phyloP scores from a whole-genome alignment of 2,797 vertebrate species.

The Tarsius wallacei region DNA sequence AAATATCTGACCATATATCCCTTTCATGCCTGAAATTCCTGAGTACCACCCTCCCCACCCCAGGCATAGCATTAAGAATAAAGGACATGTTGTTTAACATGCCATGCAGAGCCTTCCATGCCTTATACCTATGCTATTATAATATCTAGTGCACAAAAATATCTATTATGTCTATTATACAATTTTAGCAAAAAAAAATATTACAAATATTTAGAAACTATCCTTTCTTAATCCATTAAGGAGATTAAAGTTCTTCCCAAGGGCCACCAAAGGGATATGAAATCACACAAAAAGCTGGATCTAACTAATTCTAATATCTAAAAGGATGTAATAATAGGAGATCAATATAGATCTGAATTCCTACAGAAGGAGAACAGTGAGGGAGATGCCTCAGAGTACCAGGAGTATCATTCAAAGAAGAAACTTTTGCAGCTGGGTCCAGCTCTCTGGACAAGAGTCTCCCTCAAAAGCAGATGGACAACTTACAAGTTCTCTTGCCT shows the following conservation, averaged over 20 bases:
- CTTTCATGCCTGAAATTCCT: not conserved
- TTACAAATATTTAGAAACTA: not conserved
- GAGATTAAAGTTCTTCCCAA: not conserved
- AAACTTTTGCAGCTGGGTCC: accelerated
- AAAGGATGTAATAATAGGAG: not conserved
- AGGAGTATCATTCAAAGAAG: accelerated
- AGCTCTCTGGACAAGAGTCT: not conserved
- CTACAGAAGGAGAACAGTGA: not conserved
- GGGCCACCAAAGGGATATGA: not conserved
- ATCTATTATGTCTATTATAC: not conserved
- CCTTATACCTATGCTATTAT: not conserved
- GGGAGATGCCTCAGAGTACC: not conserved
- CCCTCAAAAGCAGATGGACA: not conserved
- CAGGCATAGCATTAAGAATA: not conserved
- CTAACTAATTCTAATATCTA: not conserved
- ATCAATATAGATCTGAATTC: not conserved
- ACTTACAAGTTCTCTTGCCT: not conserved
- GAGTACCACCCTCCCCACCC: accelerated
- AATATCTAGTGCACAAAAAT: not conserved
- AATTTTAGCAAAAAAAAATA: not conserved
- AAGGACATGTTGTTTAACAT: not conserved
- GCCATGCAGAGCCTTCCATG: not conserved
- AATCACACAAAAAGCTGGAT: not conserved
- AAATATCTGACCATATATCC: not conserved
- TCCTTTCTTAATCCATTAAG: not conserved